These are phyloP conservation scores for Pachyramphus minor DNA, from an alignment of 2,113 vertebrate genomes.

Conservation along the genomic window DNA sequence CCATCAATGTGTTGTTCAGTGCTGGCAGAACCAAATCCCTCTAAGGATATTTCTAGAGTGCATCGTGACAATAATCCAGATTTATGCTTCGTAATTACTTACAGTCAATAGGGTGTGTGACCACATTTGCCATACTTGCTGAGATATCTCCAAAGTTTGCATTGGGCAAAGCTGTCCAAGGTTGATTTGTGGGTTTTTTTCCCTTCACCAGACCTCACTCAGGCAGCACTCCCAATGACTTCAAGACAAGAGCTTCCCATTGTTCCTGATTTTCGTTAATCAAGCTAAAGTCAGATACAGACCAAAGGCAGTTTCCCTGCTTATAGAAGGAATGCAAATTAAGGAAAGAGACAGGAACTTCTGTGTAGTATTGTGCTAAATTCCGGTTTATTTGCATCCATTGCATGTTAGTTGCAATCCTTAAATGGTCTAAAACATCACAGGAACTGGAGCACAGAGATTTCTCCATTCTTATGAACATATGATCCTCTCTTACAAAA, in stretches of 20 bases:
- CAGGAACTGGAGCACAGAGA: background rate
- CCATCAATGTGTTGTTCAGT: background rate
- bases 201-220: background rate
- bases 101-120: background rate
- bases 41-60: background rate
- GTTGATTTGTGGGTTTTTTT: background rate
- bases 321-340: background rate
- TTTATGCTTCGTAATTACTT: constrained; percentile 8
- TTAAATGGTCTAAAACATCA: background rate
- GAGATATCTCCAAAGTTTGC: background rate
- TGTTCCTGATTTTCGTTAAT: background rate
- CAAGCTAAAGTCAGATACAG: background rate
- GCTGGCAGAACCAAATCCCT: background rate
- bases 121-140: background rate
- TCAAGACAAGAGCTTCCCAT: background rate
- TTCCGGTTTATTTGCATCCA: background rate
- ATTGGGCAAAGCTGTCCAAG: background rate
- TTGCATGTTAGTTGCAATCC: background rate
- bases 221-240: background rate
- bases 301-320: background rate
- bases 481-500: background rate
- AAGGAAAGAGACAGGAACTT: background rate
- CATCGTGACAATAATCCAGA: background rate
- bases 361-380: background rate
- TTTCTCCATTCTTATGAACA: background rate